Base-by-base conservation (phyloP, 2,888 invertebrate genomes). In the Campoletis raptor region DNA sequence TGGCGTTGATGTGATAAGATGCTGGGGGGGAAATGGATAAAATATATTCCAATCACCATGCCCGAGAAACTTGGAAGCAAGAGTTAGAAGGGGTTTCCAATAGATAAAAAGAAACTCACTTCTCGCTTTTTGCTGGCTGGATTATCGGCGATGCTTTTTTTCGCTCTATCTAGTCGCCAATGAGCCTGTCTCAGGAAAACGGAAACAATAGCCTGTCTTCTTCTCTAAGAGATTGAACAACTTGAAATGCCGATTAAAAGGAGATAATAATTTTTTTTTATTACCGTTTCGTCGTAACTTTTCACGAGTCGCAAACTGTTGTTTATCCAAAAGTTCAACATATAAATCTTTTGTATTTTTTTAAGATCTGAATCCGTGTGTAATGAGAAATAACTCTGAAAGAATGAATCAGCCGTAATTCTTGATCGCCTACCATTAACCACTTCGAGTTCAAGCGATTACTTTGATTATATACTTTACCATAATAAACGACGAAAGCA, bases 41-140 rank as follows among this genome's bases (percentile, higher is more conserved):
- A 85, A 79, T 85, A 30, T 69, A 72, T 69, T 76, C 78, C 77
- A 87, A 87, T 90, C 88, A 87, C 76, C 72, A 78, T 87, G 84
- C 82, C 79, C 85, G 91, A 90, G 88, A 85, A 91, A 88, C 86
- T 87, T 73, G 64, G 69, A 57, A 72, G 79, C 54, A 54, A 74
- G 57, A 79, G 74, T 69, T 52, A 52, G 81, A 89, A 89, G 80
- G 73, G 80, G 52, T 82, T 74, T 66, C 61, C 73, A 67, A 54
- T 64, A 76, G 88, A 88, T 89, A 86, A 87, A 88, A 85, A 54
- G 42, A 83, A 82, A 78, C 81, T 69, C n/a, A n/a, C 57, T 69
- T 42, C 73, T 69, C 57, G 64, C 61, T 74, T 79, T 52, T 36
- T 42, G 52, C 24, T 69, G 21, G 21, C 42, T 79, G 52, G 64